Evolutionary conservation across 2,888 invertebrate species (phyloP), one percentile per base, ranked within the genome.

Genomic region (Cosmia pyralina): DNA sequence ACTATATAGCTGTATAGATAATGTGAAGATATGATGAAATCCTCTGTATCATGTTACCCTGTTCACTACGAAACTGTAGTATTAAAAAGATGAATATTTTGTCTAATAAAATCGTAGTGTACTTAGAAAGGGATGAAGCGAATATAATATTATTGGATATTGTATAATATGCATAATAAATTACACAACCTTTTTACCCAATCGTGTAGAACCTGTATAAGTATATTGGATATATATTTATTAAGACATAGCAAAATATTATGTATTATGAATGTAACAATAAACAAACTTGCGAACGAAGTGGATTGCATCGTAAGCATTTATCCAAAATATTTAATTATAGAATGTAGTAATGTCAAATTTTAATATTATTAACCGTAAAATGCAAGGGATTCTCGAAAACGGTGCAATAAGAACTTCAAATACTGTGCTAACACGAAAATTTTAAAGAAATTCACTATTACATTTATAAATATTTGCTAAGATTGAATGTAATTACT

Each of bases 121-220:
- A 89, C 84, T 84, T 90, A 59, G 46, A 89, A 85, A 79, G 89
- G 91, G 89, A 88, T 88, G 87, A 92, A 93, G 91, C 91, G 86
- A 91, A 89, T 92, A 89, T 92, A 75, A 91, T 88, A 87, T 87
- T 86, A 89, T 89, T 89, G 90, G 90, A 90, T 92, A 91, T 92
- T 93, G 92, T 94, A 95, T 94, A 96, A 94, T 93, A 96, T 90
- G 91, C 91, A 92, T 95, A 94, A 92, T 93, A 94, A 82, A 92
- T 93, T 91, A 93, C 95, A 96, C 95, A 96, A 96, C 96, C 93
- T 93, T 93, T 89, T 92, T 95, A 95, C 93, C 94, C 94, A 94
- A 92, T 91, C 91, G 90, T 90, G 85, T 89, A 88, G 84, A 91
- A 93, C 93, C 91, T 94, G 93, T 55, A 55, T 93, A 38, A 38